A percentile compares a stretch with the other conserved stretches of the same genome.
These are phyloP conservation scores for Brachyptera putata DNA, from an alignment of 2,888 invertebrate species.

Conservation along the genomic window DNA sequence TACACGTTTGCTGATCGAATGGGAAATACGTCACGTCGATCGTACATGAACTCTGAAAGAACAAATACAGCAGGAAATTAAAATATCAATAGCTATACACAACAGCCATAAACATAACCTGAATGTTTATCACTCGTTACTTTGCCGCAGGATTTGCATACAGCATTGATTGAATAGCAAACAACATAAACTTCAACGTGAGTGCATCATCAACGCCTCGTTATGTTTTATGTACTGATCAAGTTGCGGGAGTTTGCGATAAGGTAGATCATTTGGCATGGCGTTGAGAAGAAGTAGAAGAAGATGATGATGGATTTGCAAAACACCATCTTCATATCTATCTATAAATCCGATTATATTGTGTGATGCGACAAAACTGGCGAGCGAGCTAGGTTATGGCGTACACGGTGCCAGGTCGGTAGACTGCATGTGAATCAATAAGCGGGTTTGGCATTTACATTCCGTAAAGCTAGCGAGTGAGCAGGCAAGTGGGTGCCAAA, in stretches of 20 bases:
- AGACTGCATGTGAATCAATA: constrained; percentile 26
- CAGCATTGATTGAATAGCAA: too few relatives aligned
- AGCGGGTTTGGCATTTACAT: constrained; percentile 26
- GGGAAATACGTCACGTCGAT: constrained; percentile 99
- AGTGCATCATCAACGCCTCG: too few relatives aligned
- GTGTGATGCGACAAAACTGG: constrained; percentile 18
- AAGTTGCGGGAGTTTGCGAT: too few relatives aligned
- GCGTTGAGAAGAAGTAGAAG: too few relatives aligned
- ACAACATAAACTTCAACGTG: too few relatives aligned
- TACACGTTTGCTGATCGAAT: constrained; percentile 98
- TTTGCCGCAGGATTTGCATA: too few relatives aligned
- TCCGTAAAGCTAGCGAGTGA: constrained; percentile 14
- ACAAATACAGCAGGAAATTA: constrained; percentile 20
- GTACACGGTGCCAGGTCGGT: constrained; percentile 21
- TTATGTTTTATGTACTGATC: too few relatives aligned
- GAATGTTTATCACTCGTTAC: too few relatives aligned
- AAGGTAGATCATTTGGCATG: too few relatives aligned
- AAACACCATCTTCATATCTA: background rate
- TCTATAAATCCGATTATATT: background rate
- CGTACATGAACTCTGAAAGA: constrained; percentile 88
- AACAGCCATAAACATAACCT: too few relatives aligned
- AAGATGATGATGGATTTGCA: constrained; percentile 6
- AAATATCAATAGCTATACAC: too few relatives aligned
- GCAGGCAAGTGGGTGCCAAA: constrained; percentile 18
- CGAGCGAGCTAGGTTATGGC: constrained; percentile 14